Evolutionary conservation across 2,797 vertebrate genomes (phyloP), one percentile per base, ranked within the genome.

Genomic region (Anomalospiza imberbis): DNA sequence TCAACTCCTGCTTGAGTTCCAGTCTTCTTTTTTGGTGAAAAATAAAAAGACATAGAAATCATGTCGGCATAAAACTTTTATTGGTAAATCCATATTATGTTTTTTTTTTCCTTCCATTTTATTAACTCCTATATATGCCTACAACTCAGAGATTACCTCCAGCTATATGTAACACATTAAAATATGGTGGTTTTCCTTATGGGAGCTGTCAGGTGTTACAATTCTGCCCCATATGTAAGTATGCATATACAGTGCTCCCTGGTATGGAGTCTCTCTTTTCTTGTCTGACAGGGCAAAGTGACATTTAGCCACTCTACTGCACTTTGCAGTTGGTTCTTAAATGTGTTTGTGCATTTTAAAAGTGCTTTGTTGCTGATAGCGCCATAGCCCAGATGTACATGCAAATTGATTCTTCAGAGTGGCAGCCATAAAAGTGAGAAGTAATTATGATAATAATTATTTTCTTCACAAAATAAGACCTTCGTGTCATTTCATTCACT

Each of bases 81-180:
- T 34, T 3, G 53, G 13, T 36, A 66, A n/a, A 38, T 54, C 16
- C 8, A 5, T 34, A 42, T 7, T 32, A 32, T 0, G 1, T 6
- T 58, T 57, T 50, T 36, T 12, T 19, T 81, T 17, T 10, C 0
- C 7, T 57, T 38, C 6, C 4, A 36, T 67, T 4, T n/a, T 36
- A 24, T 14, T 29, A 61, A 16, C 6, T 38, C 6, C 9, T 25
- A 16, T 18, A 21, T 24, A 20, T 29, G 3, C 12, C 5, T 19
- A 9, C 71, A 72, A 29, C 18, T 45, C 60, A 50, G 26, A 40
- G 12, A 34, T 50, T 79, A 20, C 60, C 22, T 65, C 36, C 21
- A 83, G 7, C 26, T 54, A 4, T 26, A 12, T 51, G 24, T 68
- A 16, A 53, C 13, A 15, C 17, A 14, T 53, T 28, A 76, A 72